Conservation (phyloP, 2,113 vertebrate genomes). For the Misgurnus anguillicaudatus region DNA sequence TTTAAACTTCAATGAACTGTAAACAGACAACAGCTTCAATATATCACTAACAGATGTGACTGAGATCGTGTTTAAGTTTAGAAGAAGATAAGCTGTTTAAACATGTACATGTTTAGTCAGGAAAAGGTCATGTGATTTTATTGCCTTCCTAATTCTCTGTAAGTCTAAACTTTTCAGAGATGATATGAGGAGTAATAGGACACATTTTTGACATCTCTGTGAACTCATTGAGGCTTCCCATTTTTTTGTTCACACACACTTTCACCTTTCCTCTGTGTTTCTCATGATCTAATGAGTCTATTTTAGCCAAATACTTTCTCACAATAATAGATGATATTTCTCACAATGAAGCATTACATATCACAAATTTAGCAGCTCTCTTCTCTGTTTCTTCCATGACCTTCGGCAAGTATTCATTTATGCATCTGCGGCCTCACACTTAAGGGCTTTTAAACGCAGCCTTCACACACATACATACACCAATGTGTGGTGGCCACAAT, state of each 20-base stretch:
- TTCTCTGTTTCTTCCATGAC: not conserved
- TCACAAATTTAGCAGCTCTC: not conserved
- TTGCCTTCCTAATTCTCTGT: slow-evolving; percentile 28
- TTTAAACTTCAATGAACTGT: not conserved
- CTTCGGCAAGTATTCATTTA: not conserved
- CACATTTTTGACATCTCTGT: not conserved
- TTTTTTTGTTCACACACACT: not conserved
- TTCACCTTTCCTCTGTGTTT: not conserved
- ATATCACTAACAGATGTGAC: slow-evolving; percentile 24
- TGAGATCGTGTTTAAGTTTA: not conserved
- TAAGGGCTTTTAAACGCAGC: not conserved
- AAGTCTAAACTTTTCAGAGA: not conserved
- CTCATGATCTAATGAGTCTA: not conserved
- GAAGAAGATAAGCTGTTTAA: not conserved
- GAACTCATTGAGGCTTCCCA: not conserved
- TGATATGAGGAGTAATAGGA: not conserved
- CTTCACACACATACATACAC: not conserved
- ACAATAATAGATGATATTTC: too few relatives aligned
- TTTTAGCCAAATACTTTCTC: not conserved
- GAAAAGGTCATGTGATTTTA: slow-evolving; percentile 55
- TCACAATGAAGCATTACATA: not conserved
- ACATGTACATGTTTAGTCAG: slow-evolving; percentile 1
- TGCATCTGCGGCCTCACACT: not conserved
- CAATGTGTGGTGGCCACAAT: too few relatives aligned
- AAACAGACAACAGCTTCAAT: slow-evolving; percentile 19